A percentile compares a stretch with the other conserved stretches of the same genome.
phyloP scores from a whole-genome alignment of 2,888 invertebrate genomes.

The Choreutis nemorana region DNA sequence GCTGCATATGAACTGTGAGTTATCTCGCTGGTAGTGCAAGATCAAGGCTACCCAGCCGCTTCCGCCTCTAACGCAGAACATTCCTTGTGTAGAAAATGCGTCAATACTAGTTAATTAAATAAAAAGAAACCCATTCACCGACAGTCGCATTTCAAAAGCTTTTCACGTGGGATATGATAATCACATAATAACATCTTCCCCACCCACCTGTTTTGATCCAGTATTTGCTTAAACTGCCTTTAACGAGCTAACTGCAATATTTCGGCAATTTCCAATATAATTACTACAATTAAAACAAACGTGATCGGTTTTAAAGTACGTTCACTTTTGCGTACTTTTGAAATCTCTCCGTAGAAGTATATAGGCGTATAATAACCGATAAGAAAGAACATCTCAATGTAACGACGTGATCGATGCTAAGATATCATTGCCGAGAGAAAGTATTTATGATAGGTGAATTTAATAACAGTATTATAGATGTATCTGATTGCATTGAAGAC shows the following conservation, averaged over 20 bases:
- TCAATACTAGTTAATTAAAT: constrained; percentile 21
- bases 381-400: constrained; percentile 32
- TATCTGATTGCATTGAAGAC: constrained; percentile 54
- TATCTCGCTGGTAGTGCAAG: constrained; percentile 22
- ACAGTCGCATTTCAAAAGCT: no score
- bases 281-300: no score
- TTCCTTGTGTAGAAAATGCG: constrained; percentile 28
- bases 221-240: no score
- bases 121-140: no score
- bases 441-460: constrained; percentile 49
- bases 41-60: constrained; percentile 47
- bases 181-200: no score
- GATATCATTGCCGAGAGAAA: constrained; percentile 49
- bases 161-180: no score
- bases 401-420: constrained; percentile 42
- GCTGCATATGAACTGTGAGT: constrained; percentile 6
- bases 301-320: constrained; percentile 18
- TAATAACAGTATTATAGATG: constrained; percentile 61
- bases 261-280: no score
- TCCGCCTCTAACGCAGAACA: constrained; percentile 46
- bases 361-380: constrained; percentile 18
- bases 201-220: no score
- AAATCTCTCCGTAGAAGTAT: constrained; percentile 5
- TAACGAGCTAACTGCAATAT: no score
- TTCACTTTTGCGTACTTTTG: constrained; percentile 4